These are phyloP conservation scores for Gobiocypris rarus DNA, from an alignment of 2,113 vertebrate species.

Conservation along the genomic window DNA sequence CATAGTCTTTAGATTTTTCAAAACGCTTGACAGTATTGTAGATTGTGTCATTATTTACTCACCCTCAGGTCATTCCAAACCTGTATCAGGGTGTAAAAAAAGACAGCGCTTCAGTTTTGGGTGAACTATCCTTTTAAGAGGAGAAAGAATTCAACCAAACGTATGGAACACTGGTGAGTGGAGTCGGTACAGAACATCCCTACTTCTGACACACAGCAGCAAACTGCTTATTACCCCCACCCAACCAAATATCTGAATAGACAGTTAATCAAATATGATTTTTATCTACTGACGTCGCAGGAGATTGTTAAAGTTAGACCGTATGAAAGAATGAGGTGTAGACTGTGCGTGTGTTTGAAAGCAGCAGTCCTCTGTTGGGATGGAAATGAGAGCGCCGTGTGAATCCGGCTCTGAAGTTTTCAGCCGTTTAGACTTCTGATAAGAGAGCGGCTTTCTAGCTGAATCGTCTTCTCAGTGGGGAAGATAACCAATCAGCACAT, in stretches of 20 bases:
- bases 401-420: constrained; percentile 34
- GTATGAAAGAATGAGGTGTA: constrained; percentile 2
- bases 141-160: background rate
- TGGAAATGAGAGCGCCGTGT: constrained; percentile 28
- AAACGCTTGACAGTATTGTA: background rate
- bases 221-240: background rate
- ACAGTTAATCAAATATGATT: constrained; percentile 3
- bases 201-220: background rate
- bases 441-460: constrained; percentile 28
- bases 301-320: constrained; percentile 39
- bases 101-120: background rate
- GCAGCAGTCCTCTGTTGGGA: constrained; percentile 40
- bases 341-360: constrained; percentile 40
- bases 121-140: background rate
- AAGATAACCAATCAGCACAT: constrained; percentile 19
- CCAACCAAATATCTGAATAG: background rate
- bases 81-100: background rate
- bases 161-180: background rate
- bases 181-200: background rate
- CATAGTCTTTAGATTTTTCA: background rate
- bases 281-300: background rate
- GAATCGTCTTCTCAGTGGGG: constrained; percentile 26
- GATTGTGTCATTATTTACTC: background rate
- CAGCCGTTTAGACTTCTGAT: constrained; percentile 43
- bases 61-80: background rate